phyloP scores from a whole-genome alignment of 2,888 invertebrate genomes.

The Epistrophe eligans region DNA sequence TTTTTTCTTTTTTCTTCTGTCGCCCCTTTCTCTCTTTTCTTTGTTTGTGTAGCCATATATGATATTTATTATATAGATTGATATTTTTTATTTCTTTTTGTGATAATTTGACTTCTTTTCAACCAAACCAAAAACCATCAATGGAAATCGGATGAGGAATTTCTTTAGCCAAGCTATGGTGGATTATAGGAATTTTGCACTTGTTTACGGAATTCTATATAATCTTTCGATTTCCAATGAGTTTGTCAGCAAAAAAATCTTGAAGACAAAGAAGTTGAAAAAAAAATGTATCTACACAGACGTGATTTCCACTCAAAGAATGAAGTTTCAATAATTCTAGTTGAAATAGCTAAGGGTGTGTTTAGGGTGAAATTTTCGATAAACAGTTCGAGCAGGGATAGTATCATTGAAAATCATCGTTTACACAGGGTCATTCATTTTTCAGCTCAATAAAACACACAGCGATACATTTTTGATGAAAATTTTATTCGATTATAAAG shows the following conservation, averaged over 20 bases:
- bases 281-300: neutral
- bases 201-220: neutral
- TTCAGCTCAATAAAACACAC: no score
- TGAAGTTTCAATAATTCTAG: neutral
- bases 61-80: constrained; percentile 14
- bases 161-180: constrained; percentile 5
- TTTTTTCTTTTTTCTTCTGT: neutral
- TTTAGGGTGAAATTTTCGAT: no score
- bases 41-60: neutral
- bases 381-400: no score
- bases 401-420: no score
- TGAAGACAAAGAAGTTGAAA: neutral
- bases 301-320: neutral
- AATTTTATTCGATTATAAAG: no score
- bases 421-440: no score
- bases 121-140: neutral
- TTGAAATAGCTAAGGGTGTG: no score
- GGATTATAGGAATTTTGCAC: constrained; percentile 19
- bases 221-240: neutral
- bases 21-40: neutral
- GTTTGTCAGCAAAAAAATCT: constrained; percentile 1
- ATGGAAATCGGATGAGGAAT: constrained; percentile 13
- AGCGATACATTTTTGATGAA: no score
- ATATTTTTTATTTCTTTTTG: constrained; percentile 1
- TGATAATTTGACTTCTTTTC: constrained; percentile 24